Conservation (phyloP, 2,113 vertebrate genomes). For the Asarcornis scutulata region DNA sequence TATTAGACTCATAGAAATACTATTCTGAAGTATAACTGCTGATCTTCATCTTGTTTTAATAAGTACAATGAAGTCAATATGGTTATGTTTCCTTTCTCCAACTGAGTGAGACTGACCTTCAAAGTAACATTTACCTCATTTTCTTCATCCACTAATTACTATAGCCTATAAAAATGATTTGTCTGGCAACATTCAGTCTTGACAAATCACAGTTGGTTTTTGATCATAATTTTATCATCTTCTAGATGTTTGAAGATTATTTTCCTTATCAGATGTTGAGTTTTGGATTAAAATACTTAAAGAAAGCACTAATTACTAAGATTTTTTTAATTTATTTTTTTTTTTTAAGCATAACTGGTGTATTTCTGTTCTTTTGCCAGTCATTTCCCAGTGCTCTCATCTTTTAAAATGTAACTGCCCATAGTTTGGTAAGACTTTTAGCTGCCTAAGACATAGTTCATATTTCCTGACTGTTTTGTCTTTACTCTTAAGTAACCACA, state of each 20-base stretch:
- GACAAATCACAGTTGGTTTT: background rate
- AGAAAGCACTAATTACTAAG: background rate
- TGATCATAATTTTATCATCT: background rate
- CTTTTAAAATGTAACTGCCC: background rate
- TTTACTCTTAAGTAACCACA: background rate
- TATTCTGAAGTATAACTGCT: background rate
- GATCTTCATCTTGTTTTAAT: constrained; percentile 23
- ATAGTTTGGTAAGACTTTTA: background rate
- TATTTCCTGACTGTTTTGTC: background rate
- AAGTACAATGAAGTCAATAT: constrained; percentile 18
- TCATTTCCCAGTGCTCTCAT: background rate
- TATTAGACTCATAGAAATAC: background rate
- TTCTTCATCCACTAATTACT: constrained; percentile 49
- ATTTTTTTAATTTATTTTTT: background rate
- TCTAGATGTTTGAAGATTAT: background rate
- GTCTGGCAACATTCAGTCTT: background rate
- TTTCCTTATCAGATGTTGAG: constrained; percentile 21
- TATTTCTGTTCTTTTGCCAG: background rate
- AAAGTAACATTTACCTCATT: constrained; percentile 55
- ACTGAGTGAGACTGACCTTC: constrained; percentile 35
- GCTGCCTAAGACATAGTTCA: background rate
- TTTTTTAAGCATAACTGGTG: background rate
- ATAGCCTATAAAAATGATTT: constrained; percentile 22
- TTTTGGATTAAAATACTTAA: background rate
- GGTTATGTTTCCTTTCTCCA: constrained; percentile 23